Percentiles rank a stretch among this genome's conserved stretches.
These are phyloP conservation scores for Andrena minutula DNA, from an alignment of 2,888 invertebrate genomes.

Conservation along the genomic window DNA sequence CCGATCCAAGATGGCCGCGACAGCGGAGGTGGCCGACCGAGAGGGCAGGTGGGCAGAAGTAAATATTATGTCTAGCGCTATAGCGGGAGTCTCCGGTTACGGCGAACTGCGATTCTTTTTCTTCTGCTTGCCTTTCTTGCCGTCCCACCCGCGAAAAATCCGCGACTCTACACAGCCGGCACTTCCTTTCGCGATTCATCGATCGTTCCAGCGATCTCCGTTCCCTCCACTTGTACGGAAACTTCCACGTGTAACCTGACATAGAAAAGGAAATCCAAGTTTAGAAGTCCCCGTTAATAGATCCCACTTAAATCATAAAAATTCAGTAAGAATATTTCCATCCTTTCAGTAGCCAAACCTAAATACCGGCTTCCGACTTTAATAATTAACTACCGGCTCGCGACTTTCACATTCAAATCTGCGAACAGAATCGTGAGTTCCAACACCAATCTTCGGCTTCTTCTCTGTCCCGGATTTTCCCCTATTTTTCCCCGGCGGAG, in stretches of 20 bases:
- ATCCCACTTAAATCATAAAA: too few species aligned
- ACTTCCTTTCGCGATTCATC: conserved; percentile 7
- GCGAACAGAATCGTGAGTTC: too few species aligned
- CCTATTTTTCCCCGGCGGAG: conserved; percentile 29
- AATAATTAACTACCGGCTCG: too few species aligned
- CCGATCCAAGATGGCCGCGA: conserved; percentile 54
- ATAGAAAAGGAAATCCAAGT: too few species aligned
- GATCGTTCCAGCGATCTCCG: background rate
- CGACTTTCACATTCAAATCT: too few species aligned
- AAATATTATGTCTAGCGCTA: conserved; percentile 77
- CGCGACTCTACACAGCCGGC: background rate
- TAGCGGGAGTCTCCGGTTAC: conserved; percentile 71
- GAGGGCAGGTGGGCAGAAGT: conserved; percentile 63
- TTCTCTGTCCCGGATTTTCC: background rate
- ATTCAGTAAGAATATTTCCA: too few species aligned
- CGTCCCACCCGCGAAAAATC: conserved; percentile 30
- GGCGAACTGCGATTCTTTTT: conserved; percentile 65
- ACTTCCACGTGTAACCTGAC: background rate
- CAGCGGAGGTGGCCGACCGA: conserved; percentile 49
- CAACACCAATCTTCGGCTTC: background rate
- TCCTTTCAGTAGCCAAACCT: too few species aligned
- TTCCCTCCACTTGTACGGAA: background rate
- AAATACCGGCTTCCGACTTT: too few species aligned
- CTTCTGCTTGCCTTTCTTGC: conserved; percentile 46
- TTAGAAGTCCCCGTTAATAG: too few species aligned